Conservation (phyloP, 2,888 invertebrate genomes). For the Trissolcus japonicus region DNA sequence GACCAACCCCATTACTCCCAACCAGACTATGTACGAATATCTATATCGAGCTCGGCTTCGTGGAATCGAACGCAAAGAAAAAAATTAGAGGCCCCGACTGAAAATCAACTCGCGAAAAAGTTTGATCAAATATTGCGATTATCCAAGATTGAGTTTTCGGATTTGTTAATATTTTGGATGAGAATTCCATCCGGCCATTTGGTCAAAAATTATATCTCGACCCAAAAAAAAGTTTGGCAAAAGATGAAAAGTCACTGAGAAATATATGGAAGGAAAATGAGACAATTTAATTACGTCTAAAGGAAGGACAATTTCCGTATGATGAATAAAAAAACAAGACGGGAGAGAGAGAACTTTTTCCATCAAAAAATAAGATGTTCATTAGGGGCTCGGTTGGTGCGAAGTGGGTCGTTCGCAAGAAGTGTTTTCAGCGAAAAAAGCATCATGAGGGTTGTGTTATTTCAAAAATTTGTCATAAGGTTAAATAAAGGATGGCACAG, state of each 20-base stretch:
- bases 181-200: too few relatives aligned
- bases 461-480: conserved; percentile 46
- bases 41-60: conserved; percentile 31
- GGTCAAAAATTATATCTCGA: too few relatives aligned
- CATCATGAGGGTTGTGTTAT: conserved; percentile 25
- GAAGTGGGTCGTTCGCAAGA: conserved; percentile 39
- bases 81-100: conserved; percentile 1
- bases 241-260: too few relatives aligned
- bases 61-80: conserved; percentile 26
- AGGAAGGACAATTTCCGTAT: too few relatives aligned
- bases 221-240: too few relatives aligned
- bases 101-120: conserved; percentile 40
- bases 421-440: conserved; percentile 30
- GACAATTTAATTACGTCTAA: too few relatives aligned
- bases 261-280: too few relatives aligned
- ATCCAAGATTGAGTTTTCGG: background rate
- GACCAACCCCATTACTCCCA: conserved; percentile 57
- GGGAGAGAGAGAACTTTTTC: conserved; percentile 24
- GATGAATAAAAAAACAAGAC: background rate
- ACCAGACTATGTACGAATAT: conserved; percentile 46
- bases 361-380: conserved; percentile 38
- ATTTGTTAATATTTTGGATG: background rate
- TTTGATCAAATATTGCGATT: conserved; percentile 43
- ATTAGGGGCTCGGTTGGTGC: conserved; percentile 22
- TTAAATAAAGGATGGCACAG: conserved; percentile 47